Evolutionary conservation across 2,797 vertebrate species (phyloP).

Genomic region (Xerus rutilus): DNA sequence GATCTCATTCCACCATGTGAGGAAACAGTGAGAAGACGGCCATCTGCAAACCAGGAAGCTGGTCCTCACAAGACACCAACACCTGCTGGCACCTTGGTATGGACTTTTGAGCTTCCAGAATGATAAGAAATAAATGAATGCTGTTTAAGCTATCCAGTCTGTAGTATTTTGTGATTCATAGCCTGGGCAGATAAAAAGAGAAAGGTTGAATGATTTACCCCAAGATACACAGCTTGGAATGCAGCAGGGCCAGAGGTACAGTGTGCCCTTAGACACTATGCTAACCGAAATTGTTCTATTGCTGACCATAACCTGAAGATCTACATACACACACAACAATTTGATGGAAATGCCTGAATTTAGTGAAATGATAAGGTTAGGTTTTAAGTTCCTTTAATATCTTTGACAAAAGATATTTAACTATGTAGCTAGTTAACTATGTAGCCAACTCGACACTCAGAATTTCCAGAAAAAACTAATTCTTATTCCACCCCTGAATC

Average conservation of each 20-base stretch:
- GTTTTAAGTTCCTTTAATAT: conserved; percentile 26
- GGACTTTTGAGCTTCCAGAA: not conserved
- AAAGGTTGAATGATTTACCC: not conserved
- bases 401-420: not conserved
- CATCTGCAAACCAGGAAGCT: not conserved
- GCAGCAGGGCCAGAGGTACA: not conserved
- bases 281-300: not conserved
- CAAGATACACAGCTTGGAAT: not conserved
- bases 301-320: not conserved
- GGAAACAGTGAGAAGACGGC: not conserved
- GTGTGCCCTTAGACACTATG: not conserved
- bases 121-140: not conserved
- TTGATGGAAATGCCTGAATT: not conserved
- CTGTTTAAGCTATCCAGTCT: not conserved
- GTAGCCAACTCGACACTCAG: not conserved
- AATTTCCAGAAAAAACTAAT: conserved; percentile 24
- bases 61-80: no score
- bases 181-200: not conserved
- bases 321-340: not conserved
- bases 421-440: not conserved
- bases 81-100: not conserved
- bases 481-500: not conserved
- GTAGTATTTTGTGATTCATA: not conserved
- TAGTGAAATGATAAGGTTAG: conserved; percentile 6
- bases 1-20: not conserved